Evolutionary conservation across 2,888 invertebrate species (phyloP).

Genomic region (Drosophila diplacantha): DNA sequence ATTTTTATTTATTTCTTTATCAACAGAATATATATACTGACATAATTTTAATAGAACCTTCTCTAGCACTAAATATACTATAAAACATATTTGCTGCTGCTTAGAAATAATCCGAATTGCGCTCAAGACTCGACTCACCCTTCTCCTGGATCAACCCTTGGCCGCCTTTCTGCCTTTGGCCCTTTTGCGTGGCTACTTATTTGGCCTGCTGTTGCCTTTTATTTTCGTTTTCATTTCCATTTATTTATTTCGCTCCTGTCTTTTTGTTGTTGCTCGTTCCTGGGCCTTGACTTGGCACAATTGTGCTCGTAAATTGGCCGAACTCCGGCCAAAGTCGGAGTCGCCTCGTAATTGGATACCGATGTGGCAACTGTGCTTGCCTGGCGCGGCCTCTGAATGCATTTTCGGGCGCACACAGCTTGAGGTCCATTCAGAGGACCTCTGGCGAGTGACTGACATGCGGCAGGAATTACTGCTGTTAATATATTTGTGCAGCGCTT

Average conservation of each 20-base stretch:
- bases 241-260: background rate
- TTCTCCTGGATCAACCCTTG: constrained; percentile 23
- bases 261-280: constrained; percentile 7
- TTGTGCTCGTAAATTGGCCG: constrained; percentile 63
- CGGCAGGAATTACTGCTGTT: constrained; percentile 23
- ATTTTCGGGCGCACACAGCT: constrained; percentile 51
- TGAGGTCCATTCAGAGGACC: constrained; percentile 52
- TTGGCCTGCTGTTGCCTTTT: constrained; percentile 63
- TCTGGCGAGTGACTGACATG: constrained; percentile 16
- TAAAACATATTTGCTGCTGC: background rate
- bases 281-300: constrained; percentile 57
- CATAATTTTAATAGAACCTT: background rate
- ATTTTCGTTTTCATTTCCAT: constrained; percentile 10
- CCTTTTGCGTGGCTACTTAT: constrained; percentile 38
- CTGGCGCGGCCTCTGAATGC: constrained; percentile 50
- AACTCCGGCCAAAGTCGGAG: constrained; percentile 31
- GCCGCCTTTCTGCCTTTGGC: constrained; percentile 8
- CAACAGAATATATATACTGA: background rate
- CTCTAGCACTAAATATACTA: background rate
- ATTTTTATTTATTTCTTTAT: background rate
- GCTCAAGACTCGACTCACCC: constrained; percentile 2
- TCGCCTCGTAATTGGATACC: constrained; percentile 64
- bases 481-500: constrained; percentile 14
- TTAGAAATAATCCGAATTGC: constrained; percentile 1
- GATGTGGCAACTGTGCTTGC: constrained; percentile 69